Percentiles rank a stretch among this genome's conserved stretches.
Conservation (phyloP, 2,888 invertebrate species). For the Heliconius ethilla region DNA sequence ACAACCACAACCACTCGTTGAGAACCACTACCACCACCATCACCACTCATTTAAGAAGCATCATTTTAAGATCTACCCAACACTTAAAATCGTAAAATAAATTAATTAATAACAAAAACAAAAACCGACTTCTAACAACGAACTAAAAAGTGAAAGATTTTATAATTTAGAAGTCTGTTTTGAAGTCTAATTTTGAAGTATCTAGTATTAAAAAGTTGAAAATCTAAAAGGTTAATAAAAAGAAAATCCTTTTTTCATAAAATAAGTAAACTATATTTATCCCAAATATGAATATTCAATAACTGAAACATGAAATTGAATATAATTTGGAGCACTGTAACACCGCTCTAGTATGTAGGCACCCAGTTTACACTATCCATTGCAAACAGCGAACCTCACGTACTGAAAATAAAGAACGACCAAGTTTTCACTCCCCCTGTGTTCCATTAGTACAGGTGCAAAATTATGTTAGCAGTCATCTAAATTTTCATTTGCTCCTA, state of each 20-base stretch:
- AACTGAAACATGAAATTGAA: not conserved
- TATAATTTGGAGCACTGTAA: not conserved
- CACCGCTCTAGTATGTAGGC: not conserved
- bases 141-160: too few species aligned
- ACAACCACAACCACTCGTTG: too few species aligned
- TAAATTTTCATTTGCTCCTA: slow-evolving; percentile 36
- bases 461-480: slow-evolving; percentile 39
- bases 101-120: too few species aligned
- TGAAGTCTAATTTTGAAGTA: too few species aligned
- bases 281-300: not conserved
- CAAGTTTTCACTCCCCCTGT: slow-evolving; percentile 28
- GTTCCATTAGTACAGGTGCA: slow-evolving; percentile 46
- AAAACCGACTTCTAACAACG: too few species aligned
- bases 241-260: not conserved
- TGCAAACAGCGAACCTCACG: slow-evolving; percentile 33
- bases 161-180: too few species aligned
- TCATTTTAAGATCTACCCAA: too few species aligned
- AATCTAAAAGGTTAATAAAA: not conserved
- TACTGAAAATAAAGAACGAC: slow-evolving; percentile 35
- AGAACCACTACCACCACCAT: too few species aligned
- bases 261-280: not conserved
- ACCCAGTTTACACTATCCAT: slow-evolving; percentile 20
- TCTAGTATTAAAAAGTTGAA: not conserved
- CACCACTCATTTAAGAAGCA: too few species aligned
- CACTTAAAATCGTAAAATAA: too few species aligned